Conservation (phyloP, 1,140 invertebrate genomes). For the Drosophila lini region DNA sequence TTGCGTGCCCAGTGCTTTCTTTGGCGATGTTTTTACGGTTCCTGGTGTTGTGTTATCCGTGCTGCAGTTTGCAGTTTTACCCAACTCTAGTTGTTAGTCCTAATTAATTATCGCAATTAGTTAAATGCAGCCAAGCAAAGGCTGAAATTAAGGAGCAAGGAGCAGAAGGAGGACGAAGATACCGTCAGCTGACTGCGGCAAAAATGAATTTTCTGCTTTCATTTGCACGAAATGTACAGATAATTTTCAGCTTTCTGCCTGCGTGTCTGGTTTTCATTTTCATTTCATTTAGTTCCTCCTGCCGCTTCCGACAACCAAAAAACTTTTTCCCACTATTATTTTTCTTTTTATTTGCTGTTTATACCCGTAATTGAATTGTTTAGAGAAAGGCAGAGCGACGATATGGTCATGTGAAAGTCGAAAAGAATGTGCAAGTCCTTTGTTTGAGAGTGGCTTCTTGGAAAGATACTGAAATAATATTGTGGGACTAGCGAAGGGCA, state of each 20-base stretch:
- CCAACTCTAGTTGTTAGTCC: slow-evolving; percentile 69
- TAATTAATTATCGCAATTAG: slow-evolving; percentile 79
- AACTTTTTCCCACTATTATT: slow-evolving; percentile 31
- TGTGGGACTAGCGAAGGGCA: not conserved
- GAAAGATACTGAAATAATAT: slow-evolving; percentile 13
- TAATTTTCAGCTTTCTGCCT: slow-evolving; percentile 67
- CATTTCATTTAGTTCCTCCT: slow-evolving; percentile 42
- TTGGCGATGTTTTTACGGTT: slow-evolving; percentile 29
- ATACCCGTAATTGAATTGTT: slow-evolving; percentile 70
- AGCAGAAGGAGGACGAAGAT: slow-evolving; percentile 34
- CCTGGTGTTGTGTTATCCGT: slow-evolving; percentile 37
- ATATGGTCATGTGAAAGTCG: slow-evolving; percentile 22
- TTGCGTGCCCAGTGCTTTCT: slow-evolving; percentile 40
- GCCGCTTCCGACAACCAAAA: slow-evolving; percentile 26
- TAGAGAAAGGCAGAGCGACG: slow-evolving; percentile 20
- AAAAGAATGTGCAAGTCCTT: slow-evolving; percentile 9
- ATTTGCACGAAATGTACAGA: slow-evolving; percentile 72
- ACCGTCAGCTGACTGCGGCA: slow-evolving; percentile 73
- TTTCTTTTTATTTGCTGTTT: slow-evolving; percentile 38
- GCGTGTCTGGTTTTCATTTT: slow-evolving; percentile 72
- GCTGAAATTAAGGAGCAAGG: slow-evolving; percentile 13
- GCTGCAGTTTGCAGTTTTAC: slow-evolving; percentile 43
- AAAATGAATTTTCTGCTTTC: slow-evolving; percentile 72
- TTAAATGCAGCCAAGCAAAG: slow-evolving; percentile 68
- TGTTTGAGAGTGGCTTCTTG: slow-evolving; percentile 17